Conservation (phyloP, 2,888 invertebrate species). For the Callimorpha dominula region DNA sequence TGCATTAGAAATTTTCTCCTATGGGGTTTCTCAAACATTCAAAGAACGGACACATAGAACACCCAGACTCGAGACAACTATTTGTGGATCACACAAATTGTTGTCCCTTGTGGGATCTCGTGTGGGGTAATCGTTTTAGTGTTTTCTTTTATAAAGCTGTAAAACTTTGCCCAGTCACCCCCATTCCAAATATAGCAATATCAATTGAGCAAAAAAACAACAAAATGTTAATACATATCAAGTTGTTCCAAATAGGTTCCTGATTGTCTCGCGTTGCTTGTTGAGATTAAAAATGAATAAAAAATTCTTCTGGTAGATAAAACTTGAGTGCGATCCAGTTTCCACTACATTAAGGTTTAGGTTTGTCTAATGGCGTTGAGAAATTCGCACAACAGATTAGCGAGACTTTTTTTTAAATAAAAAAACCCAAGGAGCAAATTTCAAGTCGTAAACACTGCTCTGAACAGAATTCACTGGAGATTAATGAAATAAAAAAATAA, state of each 20-base stretch:
- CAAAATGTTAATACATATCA: constrained; percentile 15
- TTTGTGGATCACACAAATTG: too few species aligned
- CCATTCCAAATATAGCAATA: not conserved
- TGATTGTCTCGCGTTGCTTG: constrained; percentile 27
- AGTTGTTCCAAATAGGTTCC: constrained; percentile 28
- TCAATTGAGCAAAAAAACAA: not conserved
- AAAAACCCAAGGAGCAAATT: constrained; percentile 21
- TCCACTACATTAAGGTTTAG: constrained; percentile 50
- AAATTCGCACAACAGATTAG: constrained; percentile 45
- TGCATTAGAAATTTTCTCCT: too few species aligned
- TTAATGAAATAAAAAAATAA: not conserved
- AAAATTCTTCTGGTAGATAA: constrained; percentile 44
- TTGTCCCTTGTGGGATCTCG: too few species aligned
- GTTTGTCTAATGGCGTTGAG: constrained; percentile 38
- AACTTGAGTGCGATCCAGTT: constrained; percentile 37
- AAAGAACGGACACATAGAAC: too few species aligned
- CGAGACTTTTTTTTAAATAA: constrained; percentile 23
- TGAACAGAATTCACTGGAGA: not conserved
- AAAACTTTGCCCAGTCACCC: not conserved
- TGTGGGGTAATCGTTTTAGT: too few species aligned
- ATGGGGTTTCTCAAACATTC: too few species aligned
- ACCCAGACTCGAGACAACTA: too few species aligned
- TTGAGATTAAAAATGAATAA: constrained; percentile 51
- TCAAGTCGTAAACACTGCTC: not conserved
- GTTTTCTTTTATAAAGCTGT: not conserved